A percentile compares a stretch with the other conserved stretches of the same genome.
Conservation (phyloP, 2,888 invertebrate genomes). For the Brachyptera risi region DNA sequence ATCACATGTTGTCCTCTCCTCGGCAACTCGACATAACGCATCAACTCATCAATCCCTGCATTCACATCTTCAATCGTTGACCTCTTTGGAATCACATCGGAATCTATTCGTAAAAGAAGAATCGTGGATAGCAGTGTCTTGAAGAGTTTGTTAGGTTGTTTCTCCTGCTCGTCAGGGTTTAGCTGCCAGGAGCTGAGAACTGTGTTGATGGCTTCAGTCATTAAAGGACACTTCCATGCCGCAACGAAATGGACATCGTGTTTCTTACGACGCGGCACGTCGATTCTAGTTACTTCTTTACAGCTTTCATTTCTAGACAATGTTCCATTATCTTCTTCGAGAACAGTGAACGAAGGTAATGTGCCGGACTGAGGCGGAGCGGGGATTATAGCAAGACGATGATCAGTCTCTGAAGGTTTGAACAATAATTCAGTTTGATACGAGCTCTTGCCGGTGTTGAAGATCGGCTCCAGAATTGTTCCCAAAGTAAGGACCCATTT, state of each 20-base stretch:
- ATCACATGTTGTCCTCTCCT: constrained; percentile 38
- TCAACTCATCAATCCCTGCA: background rate
- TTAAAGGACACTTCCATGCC: constrained; percentile 53
- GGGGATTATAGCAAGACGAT: too few species aligned
- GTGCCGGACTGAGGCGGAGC: background rate
- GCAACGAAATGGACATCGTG: constrained; percentile 35
- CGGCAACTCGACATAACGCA: background rate
- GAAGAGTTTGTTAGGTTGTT: constrained; percentile 46
- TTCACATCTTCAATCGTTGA: background rate
- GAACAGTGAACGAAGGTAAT: background rate
- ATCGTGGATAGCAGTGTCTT: constrained; percentile 51
- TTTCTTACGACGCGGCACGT: too few species aligned
- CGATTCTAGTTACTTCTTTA: too few species aligned
- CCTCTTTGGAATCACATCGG: constrained; percentile 33
- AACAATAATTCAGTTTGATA: too few species aligned
- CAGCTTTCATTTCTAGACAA: too few species aligned
- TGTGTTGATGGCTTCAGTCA: constrained; percentile 50
- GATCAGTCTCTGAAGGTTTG: too few species aligned
- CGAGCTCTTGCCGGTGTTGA: background rate
- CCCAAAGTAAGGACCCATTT: background rate
- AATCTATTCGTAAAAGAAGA: constrained; percentile 48
- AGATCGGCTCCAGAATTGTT: background rate
- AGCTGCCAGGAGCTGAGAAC: constrained; percentile 54
- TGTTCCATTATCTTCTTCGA: background rate
- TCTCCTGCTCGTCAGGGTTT: constrained; percentile 48